Base-by-base conservation (phyloP, 2,113 vertebrate species). In the Vulpes lagopus region DNA sequence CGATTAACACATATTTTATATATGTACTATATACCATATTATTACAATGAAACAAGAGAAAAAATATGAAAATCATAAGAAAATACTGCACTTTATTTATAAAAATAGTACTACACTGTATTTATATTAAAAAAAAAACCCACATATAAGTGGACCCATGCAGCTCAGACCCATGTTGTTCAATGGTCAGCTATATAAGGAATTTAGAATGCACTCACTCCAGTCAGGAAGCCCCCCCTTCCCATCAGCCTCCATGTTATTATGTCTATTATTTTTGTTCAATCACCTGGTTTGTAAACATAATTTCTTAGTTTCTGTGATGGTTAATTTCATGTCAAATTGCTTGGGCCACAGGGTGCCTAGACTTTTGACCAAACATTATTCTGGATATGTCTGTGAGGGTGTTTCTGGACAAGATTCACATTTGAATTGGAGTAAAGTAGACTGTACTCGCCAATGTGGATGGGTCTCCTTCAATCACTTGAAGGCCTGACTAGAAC, bases 241-340 rank as follows among this genome's bases (percentile, higher is more conserved):
- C 22, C 12, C 9, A 91, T 20, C 8, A 71, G 53, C 43, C 30
- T 27, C 32, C n/a, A 91, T 5, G 8, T 22, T 76, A 91, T n/a
- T 76, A 2, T 62, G 25, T 15, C 43, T 82, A 55, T 67, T 78
- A 71, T 55, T 91, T 71, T 30, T 91, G 43, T 51, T 60, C 22
- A 91, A 62, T 9, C 57, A 69, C n/a, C 9, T 65, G 55, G 79
- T 85, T 69, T 86, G 38, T 51, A 91, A 92, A 96, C 38, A 96
- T 8, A 82, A 79, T 35, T 97, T 43, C 32, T 88, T 79, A 84
- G 16, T 64, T 51, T n/a, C 27, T 16, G 11, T 14, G 79, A 57
- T 22, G 8, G 35, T 89, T 87, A 51, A 79, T 65, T 80, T 64
- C 62, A 25, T 89, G 59, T 78, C 53, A 91, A 49, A 3, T 23